Base-by-base conservation (phyloP, 2,797 vertebrate species). In the Tangara arthus region DNA sequence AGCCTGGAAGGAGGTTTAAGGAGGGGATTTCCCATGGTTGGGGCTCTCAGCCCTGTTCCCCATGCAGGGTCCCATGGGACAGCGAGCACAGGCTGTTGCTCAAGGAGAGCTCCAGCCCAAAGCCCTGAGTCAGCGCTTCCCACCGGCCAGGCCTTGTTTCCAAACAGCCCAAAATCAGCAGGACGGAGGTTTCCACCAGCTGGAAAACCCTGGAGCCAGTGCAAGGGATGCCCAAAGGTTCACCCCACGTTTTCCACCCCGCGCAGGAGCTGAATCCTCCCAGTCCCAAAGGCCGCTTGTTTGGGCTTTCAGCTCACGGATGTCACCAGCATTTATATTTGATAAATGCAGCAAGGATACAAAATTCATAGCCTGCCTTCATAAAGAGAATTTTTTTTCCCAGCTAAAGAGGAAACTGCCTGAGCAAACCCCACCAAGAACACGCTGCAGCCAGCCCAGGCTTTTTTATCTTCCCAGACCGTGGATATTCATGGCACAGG, bases 271-370 rank as follows among this genome's bases (percentile, higher is more conserved):
- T 0, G 47, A 55, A 39, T 66, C 64, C 37, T 87, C 32, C 81
- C 78, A 32, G 0, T 34, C 85, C 92, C 8, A 0, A 3, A 60
- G 66, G 81, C n/a, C 0, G 0, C 61, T 37, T 4, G 41, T 28
- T 82, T 30, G 61, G 72, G 46, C 42, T 90, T 79, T 53, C 66
- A 68, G 76, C 63, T 85, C 59, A 49, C 1, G 5, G 55, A 55
- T 81, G 49, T 50, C 84, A 78, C 65, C 49, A 9, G 61, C 61
- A n/a, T 78, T 91, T 49, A 59, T 56, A 61, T 71, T 77, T 89
- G 39, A 87, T 44, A 82, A 87, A 82, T 0, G 42, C 75, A 60
- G 70, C 12, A 3, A 47, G 53, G 78, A 71, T 65, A 71, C n/a
- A 85, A 84, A 89, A 91, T 57, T 84, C 76, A 82, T 12, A 69